Evolutionary conservation across 2,113 vertebrate species (phyloP), one percentile per base, ranked within the genome.

Genomic region (Ceyx melanurus): DNA sequence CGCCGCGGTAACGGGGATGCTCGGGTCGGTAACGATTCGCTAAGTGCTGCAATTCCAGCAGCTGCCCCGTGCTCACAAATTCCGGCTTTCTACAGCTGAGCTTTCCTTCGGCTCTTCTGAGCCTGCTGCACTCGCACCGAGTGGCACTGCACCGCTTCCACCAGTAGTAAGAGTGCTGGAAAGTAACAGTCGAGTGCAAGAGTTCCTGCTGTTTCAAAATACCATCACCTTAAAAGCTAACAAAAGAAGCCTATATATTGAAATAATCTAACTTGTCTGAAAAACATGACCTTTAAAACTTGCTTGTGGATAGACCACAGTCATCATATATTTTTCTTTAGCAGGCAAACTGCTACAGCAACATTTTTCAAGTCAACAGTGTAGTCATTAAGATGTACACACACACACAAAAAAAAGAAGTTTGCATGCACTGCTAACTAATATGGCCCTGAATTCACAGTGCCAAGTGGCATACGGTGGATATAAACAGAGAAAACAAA

Each of bases 221-320:
- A 57, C 9, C 15, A 28, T 2, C 40, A 31, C 23, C 53, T 82
- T 74, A 48, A 80, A 86, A 74, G 42, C 25, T 48, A 64, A 78
- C 28, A 70, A 62, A 80, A 94, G 10, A 26, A 81, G n/a, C 26
- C n/a, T n/a, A 3, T 54, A 31, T 74, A 61, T 45, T 53, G 50
- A 77, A 87, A 79, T 60, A 70, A 89, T 35, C 56, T 0, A 3
- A 73, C 66, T 67, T 93, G 17, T n/a, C 70, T 13, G 81, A 82
- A 96, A 94, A 66, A 70, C 6, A 8, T 28, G 51, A 91, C 51
- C 74, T 92, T 91, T 89, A 72, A 84, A 89, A 85, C 74, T 79
- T 84, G 57, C 21, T 84, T 64, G 57, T 23, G 14, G 71, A 50
- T 29, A 51, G 54, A 64, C 29, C 25, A 11, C 3, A 3, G 10